Evolutionary conservation across 2,797 vertebrate genomes (phyloP), one percentile per base, ranked within the genome.

Genomic region (Sternarchorhynchus goeldii): DNA sequence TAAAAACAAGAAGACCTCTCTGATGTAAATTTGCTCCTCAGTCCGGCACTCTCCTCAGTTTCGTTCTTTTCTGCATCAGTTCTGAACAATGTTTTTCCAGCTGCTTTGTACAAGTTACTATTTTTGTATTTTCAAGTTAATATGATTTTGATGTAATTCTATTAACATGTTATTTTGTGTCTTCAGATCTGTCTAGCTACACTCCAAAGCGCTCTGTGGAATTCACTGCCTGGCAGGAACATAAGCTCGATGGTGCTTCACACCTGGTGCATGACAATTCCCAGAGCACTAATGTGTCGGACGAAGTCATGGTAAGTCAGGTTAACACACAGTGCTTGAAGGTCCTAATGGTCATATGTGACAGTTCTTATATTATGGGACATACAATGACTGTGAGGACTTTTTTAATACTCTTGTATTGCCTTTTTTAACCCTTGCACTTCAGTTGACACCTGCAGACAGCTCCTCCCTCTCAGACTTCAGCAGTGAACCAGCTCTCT

Each of bases 401-500:
- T 50, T 63, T 64, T 50, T 55, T 14, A 66, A 25, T 25, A 18
- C 21, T 62, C 3, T 75, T 14, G 32, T 50, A 39, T 36, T 78
- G n/a, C 58, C 57, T 60, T 45, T 25, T 25, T 25, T 25, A 25
- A 25, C 25, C 6, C 16, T 45, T 59, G 3, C 60, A 83, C 73
- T 81, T 2, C 90, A 99, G 97, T 94, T 99, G 84, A 98, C 96
- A 0, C 96, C 96, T 0, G 96, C 95, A 0, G 94, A 96, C 83
- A 94, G 93, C 88, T 91, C 92, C 0, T 92, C 94, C 6, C 93
- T 96, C 76, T 95, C 96, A 0, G 96, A 96, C 92, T 99, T 96
- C 95, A 96, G 95, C 91, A 99, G 96, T 1, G 96, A 99, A 85
- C 96, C 96, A 0, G 97, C 97, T 7, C 96, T 99, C 21, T 97